These are phyloP conservation scores for Moxostoma hubbsi DNA, from an alignment of 2,797 vertebrate species.

Conservation along the genomic window DNA sequence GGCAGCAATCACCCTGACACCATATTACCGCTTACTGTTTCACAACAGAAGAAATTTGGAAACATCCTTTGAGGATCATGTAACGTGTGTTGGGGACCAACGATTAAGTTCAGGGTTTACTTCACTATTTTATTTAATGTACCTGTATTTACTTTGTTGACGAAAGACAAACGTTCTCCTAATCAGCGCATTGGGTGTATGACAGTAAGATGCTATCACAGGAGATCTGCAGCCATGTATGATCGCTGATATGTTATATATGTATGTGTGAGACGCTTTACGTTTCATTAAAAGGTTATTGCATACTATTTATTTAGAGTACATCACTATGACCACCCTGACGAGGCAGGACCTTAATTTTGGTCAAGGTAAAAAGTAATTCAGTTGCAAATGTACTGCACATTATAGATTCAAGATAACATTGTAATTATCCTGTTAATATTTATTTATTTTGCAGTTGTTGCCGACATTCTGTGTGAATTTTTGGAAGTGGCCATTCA, in stretches of 20 bases:
- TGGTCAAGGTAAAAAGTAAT: conserved; percentile 85
- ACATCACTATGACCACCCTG: conserved; percentile 87
- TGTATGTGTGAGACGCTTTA: not conserved
- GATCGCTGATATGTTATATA: not conserved
- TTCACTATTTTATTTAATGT: not conserved
- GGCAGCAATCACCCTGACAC: not conserved
- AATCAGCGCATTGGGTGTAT: not conserved
- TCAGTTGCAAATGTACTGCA: not conserved
- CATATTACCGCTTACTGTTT: too few relatives aligned
- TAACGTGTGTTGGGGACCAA: not conserved
- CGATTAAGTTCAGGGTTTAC: not conserved
- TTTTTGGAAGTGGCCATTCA: conserved; percentile 98
- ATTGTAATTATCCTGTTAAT: not conserved
- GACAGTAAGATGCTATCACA: not conserved
- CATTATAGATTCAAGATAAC: not conserved
- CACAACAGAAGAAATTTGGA: not conserved
- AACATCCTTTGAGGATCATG: not conserved
- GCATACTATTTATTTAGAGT: conserved; percentile 10
- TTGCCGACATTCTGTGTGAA: conserved; percentile 95
- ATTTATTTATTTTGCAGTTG: conserved; percentile 77
- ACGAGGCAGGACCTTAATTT: conserved; percentile 97
- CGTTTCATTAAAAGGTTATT: not conserved
- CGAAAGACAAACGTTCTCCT: not conserved
- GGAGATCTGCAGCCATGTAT: not conserved
- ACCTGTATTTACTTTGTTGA: not conserved